These are phyloP conservation scores for Neotoxoptera formosana DNA, from an alignment of 1,140 invertebrate genomes.

Conservation along the genomic window DNA sequence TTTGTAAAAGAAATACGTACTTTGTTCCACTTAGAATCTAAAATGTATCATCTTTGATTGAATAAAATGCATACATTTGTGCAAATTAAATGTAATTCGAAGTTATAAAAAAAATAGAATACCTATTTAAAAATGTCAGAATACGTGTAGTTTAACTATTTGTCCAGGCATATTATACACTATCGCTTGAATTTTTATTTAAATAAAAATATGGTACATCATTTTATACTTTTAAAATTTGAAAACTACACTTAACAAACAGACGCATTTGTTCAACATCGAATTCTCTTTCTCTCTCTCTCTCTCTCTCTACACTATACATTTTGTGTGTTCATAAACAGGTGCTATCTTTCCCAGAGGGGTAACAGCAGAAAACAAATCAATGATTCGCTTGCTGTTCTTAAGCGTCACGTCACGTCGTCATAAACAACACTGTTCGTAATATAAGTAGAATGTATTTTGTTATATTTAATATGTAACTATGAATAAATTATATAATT, in stretches of 20 bases:
- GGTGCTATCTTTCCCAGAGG: conserved; percentile 55
- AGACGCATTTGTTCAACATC: not conserved
- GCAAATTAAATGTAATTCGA: not conserved
- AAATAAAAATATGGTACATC: not conserved
- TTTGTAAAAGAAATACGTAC: too few species aligned
- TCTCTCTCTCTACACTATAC: conserved; percentile 1
- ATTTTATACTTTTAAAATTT: not conserved
- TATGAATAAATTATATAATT: not conserved
- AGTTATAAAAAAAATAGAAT: not conserved
- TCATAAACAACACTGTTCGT: not conserved
- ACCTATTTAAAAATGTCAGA: not conserved
- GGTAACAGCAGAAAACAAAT: conserved; percentile 47
- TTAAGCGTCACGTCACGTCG: conserved; percentile 13
- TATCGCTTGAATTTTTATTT: not conserved
- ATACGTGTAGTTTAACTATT: not conserved
- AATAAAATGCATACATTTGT: not conserved
- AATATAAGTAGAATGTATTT: not conserved
- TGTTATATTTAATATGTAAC: not conserved
- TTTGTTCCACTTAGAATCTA: not conserved
- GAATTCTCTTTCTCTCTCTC: not conserved
- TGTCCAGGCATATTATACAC: not conserved
- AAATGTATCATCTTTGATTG: not conserved
- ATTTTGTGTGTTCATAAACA: conserved; percentile 46
- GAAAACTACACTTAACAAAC: not conserved
- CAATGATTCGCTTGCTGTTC: conserved; percentile 51